Conservation (phyloP, 1,140 invertebrate species). For the Cylas formicarius region DNA sequence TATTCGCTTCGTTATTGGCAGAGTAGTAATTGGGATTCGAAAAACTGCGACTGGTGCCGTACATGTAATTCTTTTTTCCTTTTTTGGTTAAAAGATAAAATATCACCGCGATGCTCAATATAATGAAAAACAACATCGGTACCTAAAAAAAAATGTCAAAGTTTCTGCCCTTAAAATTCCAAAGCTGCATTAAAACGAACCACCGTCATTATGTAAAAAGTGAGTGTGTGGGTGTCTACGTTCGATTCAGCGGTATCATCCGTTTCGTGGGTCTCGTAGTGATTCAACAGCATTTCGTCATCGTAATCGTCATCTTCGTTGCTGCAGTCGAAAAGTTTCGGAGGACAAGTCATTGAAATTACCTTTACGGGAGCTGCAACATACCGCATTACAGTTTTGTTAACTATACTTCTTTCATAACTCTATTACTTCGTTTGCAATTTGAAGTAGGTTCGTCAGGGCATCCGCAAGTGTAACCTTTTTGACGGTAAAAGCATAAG, state of each 20-base stretch:
- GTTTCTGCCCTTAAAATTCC: not conserved
- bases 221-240: not conserved
- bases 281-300: conserved; percentile 10
- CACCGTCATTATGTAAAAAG: conserved; percentile 24
- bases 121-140: conserved; percentile 40
- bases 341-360: conserved; percentile 24
- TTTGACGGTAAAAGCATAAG: conserved; percentile 62
- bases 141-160: conserved; percentile 35
- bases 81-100: conserved; percentile 48
- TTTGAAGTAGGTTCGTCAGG: conserved; percentile 54
- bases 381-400: not conserved
- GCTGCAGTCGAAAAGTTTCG: conserved; percentile 17
- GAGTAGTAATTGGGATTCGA: conserved; percentile 73
- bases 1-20: conserved; percentile 41
- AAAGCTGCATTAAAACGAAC: conserved; percentile 4
- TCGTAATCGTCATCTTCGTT: conserved; percentile 10
- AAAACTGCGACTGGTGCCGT: conserved; percentile 57
- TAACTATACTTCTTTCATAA: not conserved
- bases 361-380: conserved; percentile 5
- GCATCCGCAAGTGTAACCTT: conserved; percentile 73
- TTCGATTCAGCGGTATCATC: conserved; percentile 1
- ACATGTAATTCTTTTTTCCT: conserved; percentile 52
- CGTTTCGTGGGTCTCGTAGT: conserved; percentile 1
- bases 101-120: conserved; percentile 42
- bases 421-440: conserved; percentile 48